These are phyloP conservation scores for Diadromus collaris DNA, from an alignment of 2,888 invertebrate genomes.

Conservation along the genomic window DNA sequence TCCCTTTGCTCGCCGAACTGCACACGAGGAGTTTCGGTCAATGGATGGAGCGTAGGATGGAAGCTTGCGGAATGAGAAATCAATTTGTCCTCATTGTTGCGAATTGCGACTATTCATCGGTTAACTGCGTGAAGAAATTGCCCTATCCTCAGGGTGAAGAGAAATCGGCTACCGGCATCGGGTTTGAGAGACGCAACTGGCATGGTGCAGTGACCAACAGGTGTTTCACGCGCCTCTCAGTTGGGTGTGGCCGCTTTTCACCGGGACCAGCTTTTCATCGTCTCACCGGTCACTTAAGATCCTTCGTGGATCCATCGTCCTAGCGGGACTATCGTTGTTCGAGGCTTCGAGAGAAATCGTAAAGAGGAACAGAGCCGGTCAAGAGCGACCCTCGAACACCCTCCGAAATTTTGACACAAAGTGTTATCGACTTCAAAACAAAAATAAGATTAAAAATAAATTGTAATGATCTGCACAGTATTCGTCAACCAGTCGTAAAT, in stretches of 20 bases:
- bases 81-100: conserved; percentile 59
- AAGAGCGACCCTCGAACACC: too few relatives aligned
- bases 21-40: not conserved
- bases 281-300: conserved; percentile 15
- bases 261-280: conserved; percentile 39
- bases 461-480: too few relatives aligned
- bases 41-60: conserved; percentile 13
- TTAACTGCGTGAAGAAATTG: conserved; percentile 15
- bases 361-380: not conserved
- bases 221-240: conserved; percentile 64
- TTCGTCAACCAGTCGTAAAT: too few relatives aligned
- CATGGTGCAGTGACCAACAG: conserved; percentile 60
- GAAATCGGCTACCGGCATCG: conserved; percentile 39
- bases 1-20: conserved; percentile 32
- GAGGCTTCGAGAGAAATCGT: not conserved
- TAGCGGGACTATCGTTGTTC: not conserved
- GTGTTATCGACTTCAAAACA: not conserved
- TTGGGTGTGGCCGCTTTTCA: conserved; percentile 56
- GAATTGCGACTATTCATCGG: conserved; percentile 57
- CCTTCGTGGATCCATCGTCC: conserved; percentile 1
- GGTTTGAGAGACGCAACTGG: conserved; percentile 24
- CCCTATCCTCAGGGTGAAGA: conserved; percentile 19
- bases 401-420: too few relatives aligned
- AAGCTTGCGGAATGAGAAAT: conserved; percentile 55
- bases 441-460: not conserved